phyloP scores from a whole-genome alignment of 2,113 vertebrate genomes.

The Delphinapterus leucas region DNA sequence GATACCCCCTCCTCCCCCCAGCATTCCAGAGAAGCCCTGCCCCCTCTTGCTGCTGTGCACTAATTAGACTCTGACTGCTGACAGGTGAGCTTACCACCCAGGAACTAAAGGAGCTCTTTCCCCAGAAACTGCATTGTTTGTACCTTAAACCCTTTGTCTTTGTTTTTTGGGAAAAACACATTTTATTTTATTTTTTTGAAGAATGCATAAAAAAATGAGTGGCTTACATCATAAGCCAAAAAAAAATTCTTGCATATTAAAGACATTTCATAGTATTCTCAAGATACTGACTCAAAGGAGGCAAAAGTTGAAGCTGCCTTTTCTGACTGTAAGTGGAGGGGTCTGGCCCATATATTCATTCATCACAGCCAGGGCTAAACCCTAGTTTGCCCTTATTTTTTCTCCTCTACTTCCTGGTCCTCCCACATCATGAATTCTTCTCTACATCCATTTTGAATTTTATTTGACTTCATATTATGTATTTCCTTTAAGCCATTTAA shows the following conservation, averaged over 20 bases:
- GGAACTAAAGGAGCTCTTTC: background rate
- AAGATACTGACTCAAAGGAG: background rate
- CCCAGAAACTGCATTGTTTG: background rate
- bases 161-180: rapidly evolving
- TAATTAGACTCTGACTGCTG: background rate
- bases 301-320: background rate
- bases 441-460: background rate
- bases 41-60: background rate
- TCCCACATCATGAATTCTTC: background rate
- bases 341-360: background rate
- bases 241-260: background rate
- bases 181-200: background rate
- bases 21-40: background rate
- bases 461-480: background rate
- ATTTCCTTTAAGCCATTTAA: background rate
- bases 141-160: background rate
- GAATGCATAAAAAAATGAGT: background rate
- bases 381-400: background rate
- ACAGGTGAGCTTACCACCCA: background rate
- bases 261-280: background rate
- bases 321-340: background rate
- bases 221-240: background rate
- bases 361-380: background rate
- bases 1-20: background rate
- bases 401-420: background rate